Base-by-base conservation (phyloP, 2,888 invertebrate species). In the Oscheius sp. region DNA sequence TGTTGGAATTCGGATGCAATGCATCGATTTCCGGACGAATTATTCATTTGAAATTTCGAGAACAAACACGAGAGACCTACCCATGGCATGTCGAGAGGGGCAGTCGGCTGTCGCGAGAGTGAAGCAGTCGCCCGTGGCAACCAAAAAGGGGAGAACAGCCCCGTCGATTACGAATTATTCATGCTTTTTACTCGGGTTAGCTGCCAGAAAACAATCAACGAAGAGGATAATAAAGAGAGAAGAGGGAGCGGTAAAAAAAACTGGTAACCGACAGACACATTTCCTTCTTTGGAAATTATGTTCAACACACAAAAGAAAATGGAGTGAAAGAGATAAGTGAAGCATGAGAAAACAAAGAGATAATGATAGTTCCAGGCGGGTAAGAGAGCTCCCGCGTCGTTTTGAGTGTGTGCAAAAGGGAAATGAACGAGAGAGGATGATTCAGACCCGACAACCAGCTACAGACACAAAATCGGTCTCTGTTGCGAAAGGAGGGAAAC, bases 11-110 rank as follows among this genome's bases (percentile, higher is more conserved):
- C n/a, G 41, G n/a, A 17, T 41, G n/a, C 41, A 41, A 41, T 41
- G 14, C 54, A 54, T 30, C 54, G 32, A 54, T 54, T 54, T 30
- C 54, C 22, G 3, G 12, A 26, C 30, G 30, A 33, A 33, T 54
- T 30, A 33, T 32, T 54, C 54, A 22, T 61, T 24, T 12, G 26
- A 41, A 61, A 44, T 26, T 26, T 44, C 26, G 57, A 12, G 45
- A 54, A 59, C 59, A 50, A 59, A 57, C 51, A 68, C 63, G 57
- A 56, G 57, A 38, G 57, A 57, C 41, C 36, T 24, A 54, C 54
- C 54, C 54, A 54, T 20, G 54, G 54, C 54, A 54, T 54, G 32
- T 32, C 14, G 20, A 41, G 12, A 14, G 47, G 24, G 24, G 47
- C 36, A 8, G 36, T 9, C 22, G 17, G 47, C 22, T 47, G 47